Evolutionary conservation across 2,888 invertebrate species (phyloP).

Genomic region (Drosophila neotestacea): DNA sequence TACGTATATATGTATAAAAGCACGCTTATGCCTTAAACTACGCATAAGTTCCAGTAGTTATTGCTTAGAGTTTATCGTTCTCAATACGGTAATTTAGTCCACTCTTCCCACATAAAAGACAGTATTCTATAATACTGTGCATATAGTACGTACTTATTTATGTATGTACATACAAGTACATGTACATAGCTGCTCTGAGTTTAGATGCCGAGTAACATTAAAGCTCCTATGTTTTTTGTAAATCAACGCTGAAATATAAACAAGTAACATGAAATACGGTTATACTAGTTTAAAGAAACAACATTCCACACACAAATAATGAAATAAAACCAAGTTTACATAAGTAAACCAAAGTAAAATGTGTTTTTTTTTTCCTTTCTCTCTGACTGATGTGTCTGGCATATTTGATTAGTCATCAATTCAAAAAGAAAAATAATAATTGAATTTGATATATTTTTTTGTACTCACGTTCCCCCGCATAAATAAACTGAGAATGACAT

Average conservation of each 20-base stretch:
- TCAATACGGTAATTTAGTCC: conserved; percentile 1
- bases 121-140: conserved; percentile 1
- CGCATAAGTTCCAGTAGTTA: conserved; percentile 33
- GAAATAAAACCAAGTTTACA: conserved; percentile 51
- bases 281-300: conserved; percentile 7
- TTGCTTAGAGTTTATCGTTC: conserved; percentile 52
- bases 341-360: neutral
- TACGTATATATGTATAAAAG: neutral
- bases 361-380: too few species aligned
- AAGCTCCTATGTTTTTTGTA: conserved; percentile 39
- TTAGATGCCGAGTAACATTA: conserved; percentile 21
- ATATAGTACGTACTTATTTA: conserved; percentile 19
- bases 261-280: conserved; percentile 1
- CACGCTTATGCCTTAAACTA: conserved; percentile 50
- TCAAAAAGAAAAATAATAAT: neutral
- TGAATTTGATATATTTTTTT: too few species aligned
- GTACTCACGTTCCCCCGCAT: neutral
- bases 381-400: too few species aligned
- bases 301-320: conserved; percentile 16
- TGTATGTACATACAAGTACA: neutral
- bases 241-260: conserved; percentile 22
- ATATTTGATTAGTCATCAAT: too few species aligned
- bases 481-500: neutral
- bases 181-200: conserved; percentile 29
- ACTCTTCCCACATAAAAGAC: neutral